Evolutionary conservation across 2,113 vertebrate species (phyloP), one percentile per base, ranked within the genome.

Genomic region (Perca flavescens): DNA sequence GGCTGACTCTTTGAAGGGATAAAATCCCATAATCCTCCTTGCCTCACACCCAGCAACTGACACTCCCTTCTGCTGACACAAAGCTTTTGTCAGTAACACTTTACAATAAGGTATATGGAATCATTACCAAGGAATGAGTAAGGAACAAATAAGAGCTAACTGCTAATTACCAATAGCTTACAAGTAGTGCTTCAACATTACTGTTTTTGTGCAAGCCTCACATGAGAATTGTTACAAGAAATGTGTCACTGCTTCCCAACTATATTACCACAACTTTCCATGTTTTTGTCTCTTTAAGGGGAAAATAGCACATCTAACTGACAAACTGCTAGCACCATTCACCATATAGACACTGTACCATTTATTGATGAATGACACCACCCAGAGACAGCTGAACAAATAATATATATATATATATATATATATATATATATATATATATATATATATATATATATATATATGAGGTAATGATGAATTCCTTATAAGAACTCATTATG

Each of bases 21-120:
- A 83, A 92, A 91, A 87, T 85, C 77, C 85, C 74, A 81, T 94
- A 95, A 94, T 94, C 92, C 91, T 82, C 73, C 80, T 84, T 28
- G 57, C 62, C 71, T 87, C 84, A 73, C 75, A 84, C 71, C 65
- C 88, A 80, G 83, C 63, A 13, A 89, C 86, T 71, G 40, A 81
- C 14, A 34, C 77, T 75, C 75, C 65, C 63, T 74, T 82, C 74
- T 88, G 86, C 87, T 92, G 91, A 93, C 85, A 89, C 46, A 0
- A 64, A 85, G 71, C 31, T 86, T 93, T 88, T 88, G 79, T 81
- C 8, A 34, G 56, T 77, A 75, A 40, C 50, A n/a, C 52, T 81
- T 79, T 61, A 75, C 70, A 80, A 53, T 76, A 28, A 56, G 31
- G 61, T 56, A 22, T 62, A 74, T 1, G 58, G 46, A 82, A 31